Evolutionary conservation across 2,113 vertebrate genomes (phyloP), one percentile per base, ranked within the genome.

Genomic region (Pyrgilauda ruficollis): DNA sequence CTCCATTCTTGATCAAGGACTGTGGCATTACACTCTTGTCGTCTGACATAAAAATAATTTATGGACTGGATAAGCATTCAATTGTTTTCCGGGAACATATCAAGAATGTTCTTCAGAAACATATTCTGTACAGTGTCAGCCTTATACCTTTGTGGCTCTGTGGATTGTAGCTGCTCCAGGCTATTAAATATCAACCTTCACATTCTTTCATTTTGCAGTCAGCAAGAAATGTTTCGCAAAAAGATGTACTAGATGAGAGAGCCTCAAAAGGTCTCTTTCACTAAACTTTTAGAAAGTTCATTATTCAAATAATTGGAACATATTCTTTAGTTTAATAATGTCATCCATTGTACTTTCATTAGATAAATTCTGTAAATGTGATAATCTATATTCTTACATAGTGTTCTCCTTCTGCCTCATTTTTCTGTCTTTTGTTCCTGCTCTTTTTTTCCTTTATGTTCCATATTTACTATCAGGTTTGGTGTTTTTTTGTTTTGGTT

Each of bases 121-220:
- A 23, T 68, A 72, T 58, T 81, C 39, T 56, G 28, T 69, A 37
- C 0, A 0, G 4, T 50, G n/a, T 66, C 83, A 92, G 37, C 13
- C 55, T 84, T 61, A 85, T 33, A 82, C 30, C 27, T 94, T 88
- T 89, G 76, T 46, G 49, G 14, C 50, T 92, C 10, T 80, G 50
- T 44, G 47, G 73, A 64, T 72, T 24, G 6, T 55, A 84, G 30
- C 19, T 85, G 33, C 84, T 94, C 22, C 53, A 89, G 90, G 56
- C 62, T 85, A 58, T 72, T 91, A 91, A 84, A 82, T 76, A 95
- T 81, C 66, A 95, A 64, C 49, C 22, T 87, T 89, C 35, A 72
- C 24, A 37, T 74, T 84, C 69, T 78, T 93, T 97, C 52, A 68
- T 70, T 95, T 76, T 44, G 13, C 47, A 90, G 49, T 68, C 78